Evolutionary conservation across 2,888 invertebrate species (phyloP).

Genomic region (Agriopis marginaria): DNA sequence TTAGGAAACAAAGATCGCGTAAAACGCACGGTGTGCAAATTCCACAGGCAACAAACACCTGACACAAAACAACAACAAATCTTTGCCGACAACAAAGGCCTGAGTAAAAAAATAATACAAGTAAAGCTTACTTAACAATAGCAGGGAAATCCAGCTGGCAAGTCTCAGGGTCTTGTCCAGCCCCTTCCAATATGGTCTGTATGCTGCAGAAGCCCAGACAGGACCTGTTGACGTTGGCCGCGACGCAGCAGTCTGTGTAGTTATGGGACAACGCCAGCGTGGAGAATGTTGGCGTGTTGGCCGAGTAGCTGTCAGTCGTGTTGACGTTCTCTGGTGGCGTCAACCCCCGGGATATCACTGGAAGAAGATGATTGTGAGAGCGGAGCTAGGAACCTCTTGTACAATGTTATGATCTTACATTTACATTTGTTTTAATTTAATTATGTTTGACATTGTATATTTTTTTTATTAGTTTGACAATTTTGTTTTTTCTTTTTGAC

Average conservation of each 20-base stretch:
- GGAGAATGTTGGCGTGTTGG: slow-evolving; percentile 72
- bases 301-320: slow-evolving; percentile 78
- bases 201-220: slow-evolving; percentile 95
- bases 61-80: no score
- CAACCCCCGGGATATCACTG: slow-evolving; percentile 88
- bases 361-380: slow-evolving; percentile 46
- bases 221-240: slow-evolving; percentile 88
- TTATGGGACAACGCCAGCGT: slow-evolving; percentile 88
- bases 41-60: no score
- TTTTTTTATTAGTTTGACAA: no score
- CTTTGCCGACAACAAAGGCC: no score
- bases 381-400: background rate
- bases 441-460: no score
- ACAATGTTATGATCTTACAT: background rate
- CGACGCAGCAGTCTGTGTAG: slow-evolving; percentile 92
- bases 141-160: slow-evolving; percentile 93
- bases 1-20: no score
- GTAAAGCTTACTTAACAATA: slow-evolving; percentile 87
- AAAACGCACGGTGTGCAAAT: no score
- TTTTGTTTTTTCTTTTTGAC: no score
- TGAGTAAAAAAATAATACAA: no score
- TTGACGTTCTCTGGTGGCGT: slow-evolving; percentile 86
- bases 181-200: slow-evolving; percentile 91
- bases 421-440: no score
- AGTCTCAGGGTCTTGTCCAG: slow-evolving; percentile 92